phyloP scores from a whole-genome alignment of 2,888 invertebrate genomes.

The Hyposoter dolosus region DNA sequence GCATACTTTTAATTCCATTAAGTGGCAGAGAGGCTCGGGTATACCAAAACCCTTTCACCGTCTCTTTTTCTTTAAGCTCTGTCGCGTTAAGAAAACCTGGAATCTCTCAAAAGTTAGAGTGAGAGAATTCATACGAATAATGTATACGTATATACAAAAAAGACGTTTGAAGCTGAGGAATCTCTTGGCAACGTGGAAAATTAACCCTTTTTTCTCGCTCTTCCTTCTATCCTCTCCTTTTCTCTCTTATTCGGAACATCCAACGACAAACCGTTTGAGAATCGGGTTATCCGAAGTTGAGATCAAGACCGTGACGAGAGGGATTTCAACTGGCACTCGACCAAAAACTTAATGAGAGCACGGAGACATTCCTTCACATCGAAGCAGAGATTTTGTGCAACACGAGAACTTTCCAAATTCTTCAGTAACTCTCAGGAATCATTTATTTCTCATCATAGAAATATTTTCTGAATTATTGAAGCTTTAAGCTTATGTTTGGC shows the following conservation, averaged over 20 bases:
- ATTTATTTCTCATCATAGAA: background rate
- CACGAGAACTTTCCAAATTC: background rate
- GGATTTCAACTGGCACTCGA: constrained; percentile 77
- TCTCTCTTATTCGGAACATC: constrained; percentile 55
- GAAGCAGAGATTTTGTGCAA: constrained; percentile 26
- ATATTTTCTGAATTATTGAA: background rate
- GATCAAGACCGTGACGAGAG: constrained; percentile 74
- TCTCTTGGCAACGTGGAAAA: constrained; percentile 51
- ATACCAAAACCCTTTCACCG: constrained; percentile 60
- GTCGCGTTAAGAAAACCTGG: constrained; percentile 51
- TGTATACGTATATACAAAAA: constrained; percentile 14
- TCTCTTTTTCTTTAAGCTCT: constrained; percentile 63
- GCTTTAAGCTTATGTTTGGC: background rate
- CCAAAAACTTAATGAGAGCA: constrained; percentile 79
- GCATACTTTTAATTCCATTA: constrained; percentile 83
- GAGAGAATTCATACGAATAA: constrained; percentile 14
- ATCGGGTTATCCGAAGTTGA: constrained; percentile 75
- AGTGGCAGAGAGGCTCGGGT: constrained; percentile 73
- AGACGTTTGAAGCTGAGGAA: constrained; percentile 51
- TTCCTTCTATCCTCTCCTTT: constrained; percentile 30
- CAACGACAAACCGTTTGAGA: constrained; percentile 80
- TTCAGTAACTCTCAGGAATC: background rate
- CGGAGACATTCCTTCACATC: constrained; percentile 40
- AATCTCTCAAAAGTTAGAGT: constrained; percentile 51
- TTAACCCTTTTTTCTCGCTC: constrained; percentile 54